These are phyloP conservation scores for Nephrotoma guestfalica DNA, from an alignment of 2,888 invertebrate genomes.

Conservation along the genomic window DNA sequence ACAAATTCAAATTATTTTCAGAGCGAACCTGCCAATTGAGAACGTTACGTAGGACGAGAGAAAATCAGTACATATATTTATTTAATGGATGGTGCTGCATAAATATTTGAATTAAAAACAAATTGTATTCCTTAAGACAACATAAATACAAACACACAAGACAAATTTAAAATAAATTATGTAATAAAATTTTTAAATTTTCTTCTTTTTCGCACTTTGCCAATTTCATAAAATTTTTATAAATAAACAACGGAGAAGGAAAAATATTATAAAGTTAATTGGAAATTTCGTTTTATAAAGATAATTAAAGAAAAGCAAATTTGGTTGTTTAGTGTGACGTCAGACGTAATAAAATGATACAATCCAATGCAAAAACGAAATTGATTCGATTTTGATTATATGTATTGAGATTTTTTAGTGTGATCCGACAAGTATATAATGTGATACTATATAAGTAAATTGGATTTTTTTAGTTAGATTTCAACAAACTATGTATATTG, in stretches of 20 bases:
- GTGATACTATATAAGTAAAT: background rate
- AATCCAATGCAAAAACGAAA: background rate
- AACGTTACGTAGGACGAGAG: background rate
- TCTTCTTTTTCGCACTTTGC: background rate
- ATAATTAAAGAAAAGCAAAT: background rate
- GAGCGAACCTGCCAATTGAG: background rate
- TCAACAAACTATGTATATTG: background rate
- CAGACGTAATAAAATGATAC: background rate
- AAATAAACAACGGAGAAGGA: background rate
- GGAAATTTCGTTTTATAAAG: background rate
- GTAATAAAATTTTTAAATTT: background rate
- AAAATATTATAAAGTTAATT: background rate
- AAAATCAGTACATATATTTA: background rate
- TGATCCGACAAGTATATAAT: background rate
- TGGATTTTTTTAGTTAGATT: background rate
- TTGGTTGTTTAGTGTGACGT: background rate
- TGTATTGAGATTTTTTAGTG: background rate
- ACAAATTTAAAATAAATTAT: background rate
- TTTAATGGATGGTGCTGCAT: background rate
- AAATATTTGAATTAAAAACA: background rate
- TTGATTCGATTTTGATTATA: background rate
- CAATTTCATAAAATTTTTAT: background rate
- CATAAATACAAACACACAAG: background rate
- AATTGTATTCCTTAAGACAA: background rate
- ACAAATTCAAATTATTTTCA: background rate